Conservation (phyloP, 2,113 vertebrate species). For the Danionella cerebrum region DNA sequence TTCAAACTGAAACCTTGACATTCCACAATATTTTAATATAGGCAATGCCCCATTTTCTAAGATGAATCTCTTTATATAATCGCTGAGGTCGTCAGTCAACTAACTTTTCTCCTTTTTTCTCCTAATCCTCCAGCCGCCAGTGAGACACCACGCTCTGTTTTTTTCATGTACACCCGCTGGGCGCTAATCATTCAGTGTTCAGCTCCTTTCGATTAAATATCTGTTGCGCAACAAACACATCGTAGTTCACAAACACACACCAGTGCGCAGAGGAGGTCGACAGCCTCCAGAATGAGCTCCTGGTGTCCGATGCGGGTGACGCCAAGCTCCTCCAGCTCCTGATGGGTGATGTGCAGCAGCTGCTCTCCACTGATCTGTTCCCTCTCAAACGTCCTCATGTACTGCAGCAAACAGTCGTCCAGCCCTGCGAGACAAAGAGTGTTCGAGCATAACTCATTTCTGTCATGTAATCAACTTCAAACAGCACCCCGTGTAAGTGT, state of each 20-base stretch:
- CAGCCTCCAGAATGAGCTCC: conserved; percentile 47
- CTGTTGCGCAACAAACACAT: conserved; percentile 36
- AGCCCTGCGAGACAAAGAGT: conserved; percentile 25
- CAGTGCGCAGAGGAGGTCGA: conserved; percentile 44
- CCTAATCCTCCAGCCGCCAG: no score
- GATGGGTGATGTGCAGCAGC: conserved; percentile 70
- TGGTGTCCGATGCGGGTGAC: conserved; percentile 55
- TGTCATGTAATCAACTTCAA: not conserved
- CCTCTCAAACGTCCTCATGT: conserved; percentile 59
- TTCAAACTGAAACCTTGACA: no score
- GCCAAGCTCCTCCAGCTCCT: conserved; percentile 71
- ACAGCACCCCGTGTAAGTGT: not conserved
- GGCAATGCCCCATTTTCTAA: no score
- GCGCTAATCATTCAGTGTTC: conserved; percentile 37
- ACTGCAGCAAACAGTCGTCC: conserved; percentile 44
- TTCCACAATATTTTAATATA: no score
- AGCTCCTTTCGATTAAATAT: conserved; percentile 29
- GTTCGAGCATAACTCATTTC: not conserved
- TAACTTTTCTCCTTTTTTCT: no score
- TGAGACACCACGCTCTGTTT: no score
- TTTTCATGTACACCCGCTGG: conserved; percentile 25
- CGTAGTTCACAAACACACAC: conserved; percentile 29
- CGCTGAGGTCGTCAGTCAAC: no score
- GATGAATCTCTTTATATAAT: no score
- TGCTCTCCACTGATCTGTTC: conserved; percentile 71